Evolutionary conservation across 2,888 invertebrate genomes (phyloP), one percentile per base, ranked within the genome.

Genomic region (Stenoptilia bipunctidactyla): DNA sequence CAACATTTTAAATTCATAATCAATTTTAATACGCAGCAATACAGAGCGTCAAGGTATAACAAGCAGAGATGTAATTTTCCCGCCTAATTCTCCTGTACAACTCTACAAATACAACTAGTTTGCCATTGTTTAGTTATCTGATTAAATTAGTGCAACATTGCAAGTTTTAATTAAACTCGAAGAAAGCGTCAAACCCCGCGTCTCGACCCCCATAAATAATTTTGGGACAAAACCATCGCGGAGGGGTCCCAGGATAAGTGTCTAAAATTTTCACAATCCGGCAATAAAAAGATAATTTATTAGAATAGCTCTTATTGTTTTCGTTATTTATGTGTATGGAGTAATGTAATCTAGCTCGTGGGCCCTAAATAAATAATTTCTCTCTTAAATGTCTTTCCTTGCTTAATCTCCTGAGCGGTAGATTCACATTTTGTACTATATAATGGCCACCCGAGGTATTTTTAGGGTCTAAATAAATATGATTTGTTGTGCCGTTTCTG

Each of bases 281-380:
- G 83, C 79, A 84, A 82, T 83, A 83, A 83, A 83, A 84, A 83
- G 82, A 82, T 83, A 83, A 84, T 83, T 83, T 84, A 82, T 82
- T 79, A 82, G 76, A 80, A 83, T 82, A 79, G 77, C 82, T 80
- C 79, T 83, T 83, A 84, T 82, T 84, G 82, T 82, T 82, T 84
- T 80, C 71, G 72, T 82, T 83, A 83, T 82, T 82, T 82, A 83
- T 83, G 82, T 80, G 76, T 82, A 82, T 82, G 82, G 76, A 80
- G 82, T 82, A 82, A 82, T 82, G 77, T 83, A 83, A 82, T 82
- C 83, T 83, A 82, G 82, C 73, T 63, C 71, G 67, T 56, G 71
- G 70, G 74, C 63, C 82, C 82, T 82, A 80, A 82, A 83, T 83
- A 83, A 83, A 83, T 83, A 82, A 82, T 83, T 82, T 73, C 70